Evolutionary conservation across 92 coral and sea anemone genomes (phyloP), one percentile per base, ranked within the genome.

Genomic region (Pocillopora grandis): DNA sequence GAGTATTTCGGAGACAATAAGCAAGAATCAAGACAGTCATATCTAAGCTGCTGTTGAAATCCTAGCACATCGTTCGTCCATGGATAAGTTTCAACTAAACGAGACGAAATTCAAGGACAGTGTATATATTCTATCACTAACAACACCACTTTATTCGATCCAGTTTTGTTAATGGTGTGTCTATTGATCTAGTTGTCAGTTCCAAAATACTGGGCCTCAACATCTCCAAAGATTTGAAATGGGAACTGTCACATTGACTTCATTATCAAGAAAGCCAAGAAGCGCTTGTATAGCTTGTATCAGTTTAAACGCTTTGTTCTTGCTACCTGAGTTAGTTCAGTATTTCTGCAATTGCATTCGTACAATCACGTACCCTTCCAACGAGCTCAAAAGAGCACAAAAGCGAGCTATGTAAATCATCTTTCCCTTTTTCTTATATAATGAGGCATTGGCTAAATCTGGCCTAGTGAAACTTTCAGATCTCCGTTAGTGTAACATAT

Each of bases 231-330:
- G 76, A 87, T 48, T 58, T 87, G 62, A 73, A 19, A n/a, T 82
- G 87, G 31, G 87, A 88, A 82, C 37, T 31, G 36, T 18, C 91
- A 88, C 70, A 75, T 76, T 14, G 52, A 48, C 58, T 61, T 35
- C 17, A 19, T 66, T 19, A 66, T 75, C 8, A 87, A 76, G 57
- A 81, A 87, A 52, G 81, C 82, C 8, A 33, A 56, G 4, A 80
- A 80, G 70, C 49, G 86, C 5, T 60, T 87, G 21, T 74, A 87
- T 21, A 72, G 81, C 20, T 65, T 87, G 0, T 27, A 10, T 12
- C 90, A 80, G 70, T 56, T 87, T 12, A 87, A 87, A 65, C n/a
- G 81, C 23, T 84, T 86, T 48, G 19, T 15, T 11, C 80, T 87
- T 9, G 75, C 76, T 9, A 20, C 58, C 48, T 6, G 90, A 87